Evolutionary conservation across 64 coral and sea anemone genomes (phyloP), one percentile per base, ranked within the genome.

Genomic region (Astreopora myriophthalma): DNA sequence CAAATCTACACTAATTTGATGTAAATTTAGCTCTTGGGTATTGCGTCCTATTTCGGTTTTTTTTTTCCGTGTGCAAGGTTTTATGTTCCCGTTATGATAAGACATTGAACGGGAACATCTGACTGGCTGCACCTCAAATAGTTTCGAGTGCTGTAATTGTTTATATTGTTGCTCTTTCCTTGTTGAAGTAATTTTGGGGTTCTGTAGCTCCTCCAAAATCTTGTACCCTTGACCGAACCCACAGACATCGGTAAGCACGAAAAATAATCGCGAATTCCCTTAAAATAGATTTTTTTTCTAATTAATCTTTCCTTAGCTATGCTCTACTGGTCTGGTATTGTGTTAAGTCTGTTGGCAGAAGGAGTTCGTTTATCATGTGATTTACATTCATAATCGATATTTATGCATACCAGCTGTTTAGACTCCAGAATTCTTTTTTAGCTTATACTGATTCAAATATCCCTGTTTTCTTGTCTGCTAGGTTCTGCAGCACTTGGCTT

Each of bases 401-500:
- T n/a, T n/a, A n/a, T n/a, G n/a, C n/a, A n/a, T n/a, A n/a, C n/a
- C n/a, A n/a, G n/a, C n/a, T n/a, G n/a, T n/a, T n/a, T 73, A 20
- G 16, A 17, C 1, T 20, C 14, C 34, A 73, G 69, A 20, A 36
- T 73, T 37, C 37, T 73, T 2, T 66, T 10, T 70, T 30, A 7
- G 3, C 31, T 70, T 28, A 73, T 73, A 31, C 8, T 76, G 22
- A 28, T 29, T 31, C 8, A 27, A 30, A 51, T 24, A 12, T 28
- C 24, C 7, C 37, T 69, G 19, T 66, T 34, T 52, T 85, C 25
- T 89, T 89, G 12, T 33, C 82, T 67, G 38, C 14, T 72, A 98
- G 96, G 92, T 84, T 94, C 92, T 78, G 42, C 89, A 22, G 92
- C 92, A 23, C 77, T 98, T 74, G 96, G 96, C 12, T 91, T 94